These are phyloP conservation scores for Drosophila persimilis DNA, from an alignment of 1,140 invertebrate species.

Conservation along the genomic window DNA sequence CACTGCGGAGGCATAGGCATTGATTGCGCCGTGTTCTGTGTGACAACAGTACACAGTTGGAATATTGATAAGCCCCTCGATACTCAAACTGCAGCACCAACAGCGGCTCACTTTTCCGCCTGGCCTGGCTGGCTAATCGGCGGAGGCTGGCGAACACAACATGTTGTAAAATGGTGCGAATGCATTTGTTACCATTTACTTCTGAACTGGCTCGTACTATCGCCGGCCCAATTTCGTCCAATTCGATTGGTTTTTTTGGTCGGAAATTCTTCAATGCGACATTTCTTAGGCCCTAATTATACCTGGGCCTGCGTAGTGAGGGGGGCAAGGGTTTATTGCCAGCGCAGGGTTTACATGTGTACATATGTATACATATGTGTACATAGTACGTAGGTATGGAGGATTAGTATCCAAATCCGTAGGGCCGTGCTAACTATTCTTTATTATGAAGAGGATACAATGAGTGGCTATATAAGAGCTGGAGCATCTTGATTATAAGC, in stretches of 20 bases:
- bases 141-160: slow-evolving; percentile 14
- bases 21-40: slow-evolving; percentile 51
- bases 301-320: too few species aligned
- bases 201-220: background rate
- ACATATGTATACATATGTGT: too few species aligned
- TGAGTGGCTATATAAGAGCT: too few species aligned
- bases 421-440: too few species aligned
- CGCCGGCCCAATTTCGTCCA: slow-evolving; percentile 21
- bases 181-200: slow-evolving; percentile 70
- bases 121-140: slow-evolving; percentile 40
- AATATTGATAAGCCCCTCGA: slow-evolving; percentile 74
- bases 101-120: slow-evolving; percentile 16
- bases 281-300: slow-evolving; percentile 16
- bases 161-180: slow-evolving; percentile 70
- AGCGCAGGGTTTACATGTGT: too few species aligned
- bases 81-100: too few species aligned
- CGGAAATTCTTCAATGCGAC: slow-evolving; percentile 5
- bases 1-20: slow-evolving; percentile 25
- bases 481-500: too few species aligned
- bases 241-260: slow-evolving; percentile 12
- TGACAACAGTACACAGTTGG: slow-evolving; percentile 58
- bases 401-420: too few species aligned
- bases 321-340: too few species aligned
- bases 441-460: too few species aligned
- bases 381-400: too few species aligned